Evolutionary conservation across 2,113 vertebrate species (phyloP).

Genomic region (Neogale vison): DNA sequence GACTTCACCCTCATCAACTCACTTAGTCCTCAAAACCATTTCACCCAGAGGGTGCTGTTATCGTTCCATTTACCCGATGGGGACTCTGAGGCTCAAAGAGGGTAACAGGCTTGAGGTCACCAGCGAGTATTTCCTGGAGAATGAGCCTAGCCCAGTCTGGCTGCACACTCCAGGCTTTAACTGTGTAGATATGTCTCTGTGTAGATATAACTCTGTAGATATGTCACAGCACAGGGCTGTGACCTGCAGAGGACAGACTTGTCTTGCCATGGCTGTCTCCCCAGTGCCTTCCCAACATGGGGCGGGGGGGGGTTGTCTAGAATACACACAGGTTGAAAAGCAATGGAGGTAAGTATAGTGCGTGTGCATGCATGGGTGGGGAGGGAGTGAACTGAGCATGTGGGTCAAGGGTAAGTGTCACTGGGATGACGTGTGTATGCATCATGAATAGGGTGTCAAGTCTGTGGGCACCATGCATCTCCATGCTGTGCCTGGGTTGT

Average conservation of each 20-base stretch:
- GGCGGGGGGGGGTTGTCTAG: neutral
- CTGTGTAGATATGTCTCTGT: neutral
- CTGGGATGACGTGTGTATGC: neutral
- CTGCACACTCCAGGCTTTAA: neutral
- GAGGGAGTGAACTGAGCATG: fast-evolving
- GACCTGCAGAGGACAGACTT: neutral
- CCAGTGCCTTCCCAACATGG: neutral
- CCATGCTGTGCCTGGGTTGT: fast-evolving
- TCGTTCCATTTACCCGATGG: neutral
- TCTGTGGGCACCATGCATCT: fast-evolving
- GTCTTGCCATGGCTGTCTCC: neutral
- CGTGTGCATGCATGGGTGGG: fast-evolving
- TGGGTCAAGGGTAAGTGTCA: neutral
- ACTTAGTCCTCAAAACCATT: neutral
- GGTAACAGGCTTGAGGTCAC: neutral
- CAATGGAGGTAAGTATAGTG: neutral
- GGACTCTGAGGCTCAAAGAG: neutral
- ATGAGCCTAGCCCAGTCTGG: neutral
- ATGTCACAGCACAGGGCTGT: neutral
- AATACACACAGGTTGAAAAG: neutral
- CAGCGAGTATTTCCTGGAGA: neutral
- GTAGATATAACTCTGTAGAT: neutral
- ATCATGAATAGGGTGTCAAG: neutral
- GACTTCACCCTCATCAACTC: neutral
- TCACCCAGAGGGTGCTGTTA: neutral